A percentile compares a stretch with the other conserved stretches of the same genome.
Evolutionary conservation across 2,888 invertebrate species (phyloP).

Genomic region (Cyclophora albipunctata): DNA sequence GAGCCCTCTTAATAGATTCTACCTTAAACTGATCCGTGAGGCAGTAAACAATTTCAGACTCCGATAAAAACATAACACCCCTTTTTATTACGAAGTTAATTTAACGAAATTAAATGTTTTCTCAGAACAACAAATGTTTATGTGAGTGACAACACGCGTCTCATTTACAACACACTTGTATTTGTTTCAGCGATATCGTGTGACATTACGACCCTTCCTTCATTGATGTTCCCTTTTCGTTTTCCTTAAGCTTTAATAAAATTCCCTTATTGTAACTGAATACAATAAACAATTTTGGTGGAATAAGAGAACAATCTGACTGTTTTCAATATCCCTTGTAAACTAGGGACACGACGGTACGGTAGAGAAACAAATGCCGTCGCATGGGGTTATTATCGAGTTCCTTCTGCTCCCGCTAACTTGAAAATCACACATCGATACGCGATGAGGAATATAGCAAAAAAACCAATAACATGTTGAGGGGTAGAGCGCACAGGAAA

Average conservation of each 20-base stretch:
- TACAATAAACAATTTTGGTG: constrained; percentile 12
- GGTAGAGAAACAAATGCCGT: constrained; percentile 16
- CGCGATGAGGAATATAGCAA: constrained; percentile 57
- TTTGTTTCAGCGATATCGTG: not conserved
- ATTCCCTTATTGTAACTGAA: constrained; percentile 11
- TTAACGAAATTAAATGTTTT: constrained; percentile 8
- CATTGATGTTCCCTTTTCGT: constrained; percentile 1
- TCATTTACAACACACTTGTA: no score
- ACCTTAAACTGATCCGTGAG: constrained; percentile 13
- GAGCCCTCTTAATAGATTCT: constrained; percentile 23
- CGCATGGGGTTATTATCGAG: constrained; percentile 1
- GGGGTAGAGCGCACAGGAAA: constrained; percentile 42
- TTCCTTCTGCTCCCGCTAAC: constrained; percentile 30
- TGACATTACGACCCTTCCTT: not conserved
- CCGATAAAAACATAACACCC: constrained; percentile 14
- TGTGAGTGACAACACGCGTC: not conserved
- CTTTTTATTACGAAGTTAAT: constrained; percentile 12
- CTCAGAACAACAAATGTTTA: not conserved
- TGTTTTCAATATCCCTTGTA: constrained; percentile 20
- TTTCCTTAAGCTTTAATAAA: constrained; percentile 3
- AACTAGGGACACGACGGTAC: constrained; percentile 18
- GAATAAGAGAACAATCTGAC: constrained; percentile 18
- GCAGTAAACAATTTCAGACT: constrained; percentile 16
- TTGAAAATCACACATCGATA: constrained; percentile 35
- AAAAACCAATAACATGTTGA: constrained; percentile 53